Base-by-base conservation (phyloP, 92 coral and sea anemone species). In the Zoanthus sansibaricus region DNA sequence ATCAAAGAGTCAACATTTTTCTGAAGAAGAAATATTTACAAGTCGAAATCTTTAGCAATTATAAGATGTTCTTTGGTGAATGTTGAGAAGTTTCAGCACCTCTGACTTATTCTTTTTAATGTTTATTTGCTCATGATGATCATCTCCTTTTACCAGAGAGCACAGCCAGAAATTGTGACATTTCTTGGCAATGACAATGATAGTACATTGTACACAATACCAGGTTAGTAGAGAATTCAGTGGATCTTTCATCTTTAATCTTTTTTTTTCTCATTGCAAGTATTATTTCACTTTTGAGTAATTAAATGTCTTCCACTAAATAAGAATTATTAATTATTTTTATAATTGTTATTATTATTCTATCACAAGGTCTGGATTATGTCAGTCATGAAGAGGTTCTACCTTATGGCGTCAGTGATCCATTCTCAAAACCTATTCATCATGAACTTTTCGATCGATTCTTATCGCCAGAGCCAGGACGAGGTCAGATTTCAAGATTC, bases 101-200 rank as follows among this genome's bases (percentile, higher is more conserved):
- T 58, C 21, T 62, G 9, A 15, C 31, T 73, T 15, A 5, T 5
- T 42, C 4, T 33, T 6, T 15, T 3, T 20, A 3, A 37, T 18
- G 11, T 44, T 25, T 2, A 18, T 46, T 0, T 17, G 66, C 46
- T 64, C 18, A 25, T 25, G 25, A 25, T 25, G 25, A 25, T 25
- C 25, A 30, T 61, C 61, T 16, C 8, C 48, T 9, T 30, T 69
- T 87, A 48, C 42, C 83, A 97, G 99, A 92, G 98, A 89, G 97
- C 99, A 49, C 99, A 97, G 76, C 97, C 98, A 44, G 99, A 97
- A 83, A 93, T 96, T 78, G 99, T 97, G 42, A 97, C 99, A 42
- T 97, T 97, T 71, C 98, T 97, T 87, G 99, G 99, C 15, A 93
- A 93, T 88, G 98, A 95, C 16, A 92, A 83, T 59, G 99, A 97